A percentile compares a stretch with the other conserved stretches of the same genome.
Evolutionary conservation across 2,797 vertebrate genomes (phyloP).

Genomic region (Sus cebifrons): DNA sequence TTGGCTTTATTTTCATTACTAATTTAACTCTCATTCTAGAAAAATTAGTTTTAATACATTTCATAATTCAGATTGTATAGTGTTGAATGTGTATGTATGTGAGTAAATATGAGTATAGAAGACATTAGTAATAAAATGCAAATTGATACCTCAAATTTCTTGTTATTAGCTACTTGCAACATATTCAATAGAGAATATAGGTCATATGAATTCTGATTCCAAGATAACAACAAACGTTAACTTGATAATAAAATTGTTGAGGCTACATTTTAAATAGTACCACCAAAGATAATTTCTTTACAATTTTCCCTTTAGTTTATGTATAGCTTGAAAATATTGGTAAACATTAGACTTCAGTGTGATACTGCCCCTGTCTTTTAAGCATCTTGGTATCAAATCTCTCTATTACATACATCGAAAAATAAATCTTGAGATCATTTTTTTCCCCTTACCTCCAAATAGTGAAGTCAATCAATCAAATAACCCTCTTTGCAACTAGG

Average conservation of each 20-base stretch:
- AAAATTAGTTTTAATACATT: neutral
- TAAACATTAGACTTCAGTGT: neutral
- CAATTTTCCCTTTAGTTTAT: neutral
- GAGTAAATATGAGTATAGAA: neutral
- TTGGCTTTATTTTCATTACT: constrained; percentile 12
- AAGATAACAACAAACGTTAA: neutral
- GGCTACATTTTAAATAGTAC: neutral
- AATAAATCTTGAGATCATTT: neutral
- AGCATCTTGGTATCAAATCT: neutral
- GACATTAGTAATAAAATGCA: neutral
- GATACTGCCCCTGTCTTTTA: neutral
- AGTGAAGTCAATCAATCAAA: constrained; percentile 32
- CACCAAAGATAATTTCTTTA: constrained; percentile 17
- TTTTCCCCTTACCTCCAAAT: neutral
- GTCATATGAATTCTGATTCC: neutral
- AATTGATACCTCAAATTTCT: neutral
- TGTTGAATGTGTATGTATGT: neutral
- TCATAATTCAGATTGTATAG: neutral
- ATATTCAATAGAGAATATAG: neutral
- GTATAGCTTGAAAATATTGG: neutral
- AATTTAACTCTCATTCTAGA: constrained; percentile 26
- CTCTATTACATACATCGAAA: neutral
- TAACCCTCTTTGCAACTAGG: neutral
- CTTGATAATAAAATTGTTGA: neutral
- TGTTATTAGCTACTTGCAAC: neutral